Base-by-base conservation (phyloP, 2,888 invertebrate species). In the Monochamus alternatus region DNA sequence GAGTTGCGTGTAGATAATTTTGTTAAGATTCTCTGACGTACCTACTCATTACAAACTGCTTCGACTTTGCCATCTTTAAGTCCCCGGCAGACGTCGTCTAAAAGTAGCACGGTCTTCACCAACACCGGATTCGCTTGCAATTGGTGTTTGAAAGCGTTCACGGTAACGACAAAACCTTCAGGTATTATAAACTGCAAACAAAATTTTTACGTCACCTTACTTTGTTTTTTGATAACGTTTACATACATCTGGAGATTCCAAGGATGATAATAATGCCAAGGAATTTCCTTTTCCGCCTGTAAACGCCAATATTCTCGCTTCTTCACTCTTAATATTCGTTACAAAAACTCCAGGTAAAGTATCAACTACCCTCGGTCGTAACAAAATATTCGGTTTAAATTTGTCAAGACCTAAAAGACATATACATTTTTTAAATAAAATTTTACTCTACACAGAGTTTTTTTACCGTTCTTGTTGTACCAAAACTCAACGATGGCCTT, bases 281-380 rank as follows among this genome's bases (percentile, higher is more conserved):
- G 96, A 95, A 1, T 94, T 92, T 9, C 94, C 96, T 87, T 96
- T 96, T 0, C 95, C 96, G 0, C 96, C 96, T 0, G 94, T 93
- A 9, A 93, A 86, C 8, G 87, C 86, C 0, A 92, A 88, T 78
- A 92, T 91, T 32, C 90, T 89, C 38, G 93, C 91, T 12, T 89
- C 89, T 0, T 85, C 84, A 10, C 90, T 90, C 7, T 89, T 87
- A 38, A 94, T 91, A 0, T 87, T 78, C 2, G 81, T 65, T 5
- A 85, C 79, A 30, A 84, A 78, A 66, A 75, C 64, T n/a, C 77
- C 52, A 12, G 81, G 79, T 9, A 82, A 65, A 5, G 38, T 64
- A 44, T 81, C 80, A 0, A 78, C 77, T 63, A 72, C 81, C 59
- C 76, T 82, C 38, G 78, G 81, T 8, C 51, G 74, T 47, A 86